Percentiles rank a stretch among this genome's conserved stretches.
Conservation (phyloP, 2,113 vertebrate genomes). For the Paratilapia polleni region DNA sequence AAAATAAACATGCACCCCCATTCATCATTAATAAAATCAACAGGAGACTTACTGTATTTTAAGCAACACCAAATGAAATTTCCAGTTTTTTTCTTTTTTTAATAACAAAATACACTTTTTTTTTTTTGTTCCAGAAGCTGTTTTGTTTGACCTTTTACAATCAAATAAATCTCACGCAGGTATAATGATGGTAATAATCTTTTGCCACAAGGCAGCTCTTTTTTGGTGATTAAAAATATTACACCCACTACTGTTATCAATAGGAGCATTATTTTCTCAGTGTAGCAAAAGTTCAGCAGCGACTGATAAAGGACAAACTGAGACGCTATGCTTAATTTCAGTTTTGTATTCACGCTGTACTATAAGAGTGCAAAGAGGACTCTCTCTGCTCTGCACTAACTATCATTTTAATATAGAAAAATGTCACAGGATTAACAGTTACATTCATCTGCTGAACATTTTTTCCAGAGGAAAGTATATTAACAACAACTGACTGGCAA, state of each 20-base stretch:
- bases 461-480: not conserved
- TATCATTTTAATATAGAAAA: not conserved
- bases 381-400: not conserved
- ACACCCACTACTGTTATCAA: slow-evolving; percentile 31
- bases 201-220: slow-evolving; percentile 7
- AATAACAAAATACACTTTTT: not conserved
- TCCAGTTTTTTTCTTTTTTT: not conserved
- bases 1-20: not conserved
- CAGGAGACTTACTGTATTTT: not conserved
- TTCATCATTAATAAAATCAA: not conserved
- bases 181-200: slow-evolving; percentile 19
- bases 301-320: slow-evolving; percentile 8
- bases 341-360: not conserved
- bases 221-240: slow-evolving; percentile 36
- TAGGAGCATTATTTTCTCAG: not conserved
- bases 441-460: not conserved
- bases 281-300: slow-evolving; percentile 12
- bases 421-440: not conserved
- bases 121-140: not conserved
- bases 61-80: not conserved
- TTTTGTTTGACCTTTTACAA: slow-evolving; percentile 37
- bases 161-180: slow-evolving; percentile 25
- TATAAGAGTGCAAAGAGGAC: not conserved
- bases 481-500: not conserved
- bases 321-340: not conserved